Evolutionary conservation across 2,113 vertebrate species (phyloP).

Genomic region (Seriola quinqueradiata): DNA sequence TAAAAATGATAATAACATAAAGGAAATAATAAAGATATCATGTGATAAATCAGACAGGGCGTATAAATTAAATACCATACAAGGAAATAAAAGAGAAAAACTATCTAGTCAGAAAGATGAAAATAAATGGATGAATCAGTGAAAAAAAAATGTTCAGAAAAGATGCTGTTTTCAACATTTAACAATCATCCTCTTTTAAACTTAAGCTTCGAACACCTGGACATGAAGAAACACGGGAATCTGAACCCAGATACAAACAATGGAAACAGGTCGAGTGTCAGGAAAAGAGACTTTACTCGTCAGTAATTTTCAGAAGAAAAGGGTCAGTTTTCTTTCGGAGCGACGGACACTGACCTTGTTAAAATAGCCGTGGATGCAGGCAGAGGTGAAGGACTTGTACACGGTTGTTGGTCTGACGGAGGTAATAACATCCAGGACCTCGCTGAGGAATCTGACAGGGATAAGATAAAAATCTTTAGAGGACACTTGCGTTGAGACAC

Average conservation of each 20-base stretch:
- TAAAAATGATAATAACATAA: neutral
- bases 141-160: too few relatives aligned
- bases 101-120: too few relatives aligned
- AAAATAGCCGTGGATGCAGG: neutral
- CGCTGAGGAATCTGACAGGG: conserved; percentile 3
- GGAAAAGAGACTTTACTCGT: too few relatives aligned
- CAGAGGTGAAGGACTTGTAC: neutral
- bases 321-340: neutral
- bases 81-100: too few relatives aligned
- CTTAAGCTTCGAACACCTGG: too few relatives aligned
- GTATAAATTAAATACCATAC: neutral
- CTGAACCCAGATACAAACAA: too few relatives aligned
- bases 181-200: too few relatives aligned
- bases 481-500: neutral
- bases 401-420: neutral
- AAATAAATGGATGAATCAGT: too few relatives aligned
- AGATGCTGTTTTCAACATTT: too few relatives aligned
- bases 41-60: neutral
- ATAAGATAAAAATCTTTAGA: conserved; percentile 4
- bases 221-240: too few relatives aligned
- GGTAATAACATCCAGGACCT: conserved; percentile 1
- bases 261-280: too few relatives aligned
- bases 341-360: neutral
- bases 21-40: neutral
- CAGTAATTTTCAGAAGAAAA: neutral